Conservation (phyloP, 2,797 vertebrate genomes). For the Myotis vivesi region DNA sequence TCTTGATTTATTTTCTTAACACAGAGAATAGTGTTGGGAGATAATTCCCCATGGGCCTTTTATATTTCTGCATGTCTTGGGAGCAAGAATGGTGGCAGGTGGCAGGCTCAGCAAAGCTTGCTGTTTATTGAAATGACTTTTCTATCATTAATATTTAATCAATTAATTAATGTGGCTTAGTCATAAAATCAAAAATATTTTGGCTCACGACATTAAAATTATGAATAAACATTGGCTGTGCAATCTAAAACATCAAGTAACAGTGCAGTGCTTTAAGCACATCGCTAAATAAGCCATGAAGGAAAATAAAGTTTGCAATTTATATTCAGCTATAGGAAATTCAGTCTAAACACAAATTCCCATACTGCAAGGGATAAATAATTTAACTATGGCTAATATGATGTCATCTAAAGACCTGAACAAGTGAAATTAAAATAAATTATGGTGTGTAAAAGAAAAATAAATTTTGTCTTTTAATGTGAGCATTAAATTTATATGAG, state of each 20-base stretch:
- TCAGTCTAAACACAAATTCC: not conserved
- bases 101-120: conserved; percentile 40
- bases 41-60: not conserved
- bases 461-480: not conserved
- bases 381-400: conserved; percentile 24
- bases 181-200: conserved; percentile 74
- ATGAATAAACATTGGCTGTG: conserved; percentile 60
- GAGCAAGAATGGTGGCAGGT: not conserved
- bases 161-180: conserved; percentile 79
- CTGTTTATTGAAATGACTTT: conserved; percentile 69
- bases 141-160: conserved; percentile 84
- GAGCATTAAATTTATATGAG: not conserved
- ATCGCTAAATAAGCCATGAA: conserved; percentile 53
- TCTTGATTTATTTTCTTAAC: not conserved
- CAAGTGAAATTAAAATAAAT: not conserved
- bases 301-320: conserved; percentile 33
- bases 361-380: not conserved
- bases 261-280: conserved; percentile 46
- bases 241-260: conserved; percentile 63
- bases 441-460: conserved; percentile 33
- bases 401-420: not conserved
- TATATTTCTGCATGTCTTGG: not conserved
- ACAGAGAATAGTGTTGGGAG: not conserved
- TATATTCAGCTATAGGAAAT: conserved; percentile 1
- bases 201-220: conserved; percentile 68